phyloP scores from a whole-genome alignment of 2,797 vertebrate species.

The Lutjanus campechanus region DNA sequence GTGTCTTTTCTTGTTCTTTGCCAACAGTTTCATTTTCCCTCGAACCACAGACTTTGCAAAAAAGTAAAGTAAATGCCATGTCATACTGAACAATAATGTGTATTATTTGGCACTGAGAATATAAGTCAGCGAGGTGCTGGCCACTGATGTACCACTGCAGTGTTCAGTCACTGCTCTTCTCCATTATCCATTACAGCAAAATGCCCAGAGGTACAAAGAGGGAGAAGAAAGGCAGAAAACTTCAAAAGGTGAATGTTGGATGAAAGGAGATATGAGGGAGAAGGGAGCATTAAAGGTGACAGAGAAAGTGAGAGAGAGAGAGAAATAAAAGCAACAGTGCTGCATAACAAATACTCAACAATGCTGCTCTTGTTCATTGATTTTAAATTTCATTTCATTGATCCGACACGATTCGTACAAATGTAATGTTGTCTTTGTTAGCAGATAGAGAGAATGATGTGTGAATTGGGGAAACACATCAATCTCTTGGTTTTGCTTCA shows the following conservation, averaged over 20 bases:
- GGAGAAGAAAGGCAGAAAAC: constrained; percentile 54
- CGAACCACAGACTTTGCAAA: background rate
- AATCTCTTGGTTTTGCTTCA: background rate
- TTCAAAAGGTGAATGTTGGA: constrained; percentile 49
- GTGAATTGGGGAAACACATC: background rate
- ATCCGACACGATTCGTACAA: constrained; percentile 3
- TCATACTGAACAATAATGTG: constrained; percentile 7
- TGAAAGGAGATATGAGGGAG: constrained; percentile 40
- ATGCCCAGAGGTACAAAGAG: constrained; percentile 53
- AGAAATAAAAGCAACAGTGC: constrained; percentile 1
- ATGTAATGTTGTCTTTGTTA: background rate
- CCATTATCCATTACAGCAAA: constrained; percentile 48
- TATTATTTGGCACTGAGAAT: constrained; percentile 21
- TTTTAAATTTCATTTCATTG: background rate
- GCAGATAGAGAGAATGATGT: background rate
- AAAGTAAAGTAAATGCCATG: background rate
- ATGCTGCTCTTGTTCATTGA: constrained; percentile 18
- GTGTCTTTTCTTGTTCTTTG: background rate
- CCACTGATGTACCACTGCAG: constrained; percentile 34
- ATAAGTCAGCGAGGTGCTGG: constrained; percentile 12
- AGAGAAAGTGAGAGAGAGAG: constrained; percentile 4
- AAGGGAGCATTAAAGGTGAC: constrained; percentile 4
- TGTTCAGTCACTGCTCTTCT: constrained; percentile 41
- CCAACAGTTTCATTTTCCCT: background rate
- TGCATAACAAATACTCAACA: constrained; percentile 13